Base-by-base conservation (phyloP, 2,113 vertebrate species). In the Lichenostomus cassidix region DNA sequence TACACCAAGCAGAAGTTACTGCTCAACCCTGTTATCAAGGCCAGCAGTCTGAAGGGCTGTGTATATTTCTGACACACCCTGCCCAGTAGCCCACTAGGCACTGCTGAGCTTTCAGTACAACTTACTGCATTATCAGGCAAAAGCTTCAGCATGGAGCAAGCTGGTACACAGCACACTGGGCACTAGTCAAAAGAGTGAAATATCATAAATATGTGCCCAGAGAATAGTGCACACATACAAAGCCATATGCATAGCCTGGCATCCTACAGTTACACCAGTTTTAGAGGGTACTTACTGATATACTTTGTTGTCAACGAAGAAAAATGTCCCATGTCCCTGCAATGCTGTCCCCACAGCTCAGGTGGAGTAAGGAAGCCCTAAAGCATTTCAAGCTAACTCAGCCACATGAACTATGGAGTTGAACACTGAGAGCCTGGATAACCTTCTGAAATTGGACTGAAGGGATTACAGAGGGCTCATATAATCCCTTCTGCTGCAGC, bases 231-330 rank as follows among this genome's bases (percentile, higher is more conserved):
- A 68, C 49, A 31, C 17, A 33, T 28, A 12, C 35, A 18, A 0
- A 52, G 8, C 15, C 3, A 14, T 5, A 39, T 1, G 8, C 39
- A 44, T 1, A n/a, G 44, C 39, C 33, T 16, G 18, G 25, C 22
- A 64, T 11, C 10, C 53, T 16, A 35, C 9, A 77, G 10, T 17
- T 12, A 15, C 0, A 37, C 5, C 24, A 64, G 33, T 21, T 84
- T 44, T 16, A 39, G 41, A 27, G 50, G 7, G 12, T 25, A 52
- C 24, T 44, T 39, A 58, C 28, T 78, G 74, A 64, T 19, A 10
- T 4, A 22, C 20, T 53, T 18, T 3, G 0, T 11, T 35, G 46
- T 25, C 47, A 76, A 42, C 4, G 8, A 2, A 58, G 62, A 83
- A 11, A 49, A n/a, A 46, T 1, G 12, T 50, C 28, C n/a, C 28